Evolutionary conservation across 1,140 invertebrate genomes (phyloP).

Genomic region (Triops longicaudatus): DNA sequence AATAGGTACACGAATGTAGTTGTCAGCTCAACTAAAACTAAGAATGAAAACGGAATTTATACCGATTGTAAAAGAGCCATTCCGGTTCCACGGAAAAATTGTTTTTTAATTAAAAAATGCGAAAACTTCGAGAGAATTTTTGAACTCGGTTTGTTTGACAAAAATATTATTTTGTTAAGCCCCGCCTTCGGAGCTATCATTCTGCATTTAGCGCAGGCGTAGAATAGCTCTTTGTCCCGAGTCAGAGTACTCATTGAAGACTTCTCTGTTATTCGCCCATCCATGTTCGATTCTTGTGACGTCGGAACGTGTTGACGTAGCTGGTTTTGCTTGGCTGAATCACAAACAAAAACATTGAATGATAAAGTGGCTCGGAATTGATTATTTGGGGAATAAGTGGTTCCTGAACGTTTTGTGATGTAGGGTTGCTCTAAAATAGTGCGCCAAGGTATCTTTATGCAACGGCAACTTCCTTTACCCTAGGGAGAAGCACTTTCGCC

Average conservation of each 20-base stretch:
- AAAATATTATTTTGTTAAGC: too few relatives aligned
- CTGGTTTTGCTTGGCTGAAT: not conserved
- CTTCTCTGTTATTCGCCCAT: too few relatives aligned
- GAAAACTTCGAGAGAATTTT: not conserved
- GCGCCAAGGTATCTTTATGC: not conserved
- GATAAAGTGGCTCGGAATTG: not conserved
- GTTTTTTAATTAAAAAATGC: not conserved
- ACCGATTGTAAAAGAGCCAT: not conserved
- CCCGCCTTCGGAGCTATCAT: too few relatives aligned
- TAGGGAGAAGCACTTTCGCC: not conserved
- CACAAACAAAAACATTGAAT: not conserved
- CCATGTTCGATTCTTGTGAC: not conserved
- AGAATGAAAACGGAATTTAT: too few relatives aligned
- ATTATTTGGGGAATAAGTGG: not conserved
- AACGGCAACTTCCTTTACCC: not conserved
- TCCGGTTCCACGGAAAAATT: not conserved
- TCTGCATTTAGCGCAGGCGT: too few relatives aligned
- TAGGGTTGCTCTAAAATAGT: not conserved
- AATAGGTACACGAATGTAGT: too few relatives aligned
- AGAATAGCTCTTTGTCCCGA: too few relatives aligned
- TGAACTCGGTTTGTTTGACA: not conserved
- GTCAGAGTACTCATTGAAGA: too few relatives aligned
- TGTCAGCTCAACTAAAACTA: too few relatives aligned
- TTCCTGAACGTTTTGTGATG: not conserved
- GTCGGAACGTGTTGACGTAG: not conserved